phyloP scores from a whole-genome alignment of 2,113 vertebrate species.

The Chamaetylas fuelleborni region DNA sequence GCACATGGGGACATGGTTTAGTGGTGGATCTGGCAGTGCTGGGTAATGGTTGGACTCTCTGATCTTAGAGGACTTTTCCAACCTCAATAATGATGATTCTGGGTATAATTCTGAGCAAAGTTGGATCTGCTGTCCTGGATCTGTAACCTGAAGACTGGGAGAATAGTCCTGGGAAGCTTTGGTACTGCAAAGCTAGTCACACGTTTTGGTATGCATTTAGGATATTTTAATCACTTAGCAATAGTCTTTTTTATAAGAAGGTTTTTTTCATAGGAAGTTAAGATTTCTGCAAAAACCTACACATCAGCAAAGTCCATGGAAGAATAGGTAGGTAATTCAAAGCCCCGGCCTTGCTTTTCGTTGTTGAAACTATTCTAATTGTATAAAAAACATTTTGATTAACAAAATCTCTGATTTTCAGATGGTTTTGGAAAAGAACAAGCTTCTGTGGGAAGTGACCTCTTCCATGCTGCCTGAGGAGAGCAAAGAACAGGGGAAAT shows the following conservation, averaged over 20 bases:
- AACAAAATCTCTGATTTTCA: neutral
- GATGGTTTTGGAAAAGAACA: neutral
- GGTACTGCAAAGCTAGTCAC: neutral
- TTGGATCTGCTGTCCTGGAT: neutral
- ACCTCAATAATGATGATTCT: neutral
- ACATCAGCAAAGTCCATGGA: neutral
- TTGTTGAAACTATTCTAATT: neutral
- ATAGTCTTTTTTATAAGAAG: neutral
- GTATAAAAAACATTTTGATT: neutral
- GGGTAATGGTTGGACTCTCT: neutral
- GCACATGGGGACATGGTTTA: rapidly evolving
- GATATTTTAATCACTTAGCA: neutral
- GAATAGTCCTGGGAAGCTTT: neutral
- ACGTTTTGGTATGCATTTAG: neutral
- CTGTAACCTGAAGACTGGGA: neutral
- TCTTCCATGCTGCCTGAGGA: rapidly evolving
- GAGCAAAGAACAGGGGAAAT: neutral
- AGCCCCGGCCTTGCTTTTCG: neutral
- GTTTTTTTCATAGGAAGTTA: neutral
- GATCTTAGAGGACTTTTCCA: neutral
- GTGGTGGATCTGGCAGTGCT: neutral
- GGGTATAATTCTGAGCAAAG: neutral
- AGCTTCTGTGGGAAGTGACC: neutral
- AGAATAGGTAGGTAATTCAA: neutral
- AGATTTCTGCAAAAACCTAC: neutral